Base-by-base conservation (phyloP, 2,113 vertebrate species). In the Pterophyllum scalare region DNA sequence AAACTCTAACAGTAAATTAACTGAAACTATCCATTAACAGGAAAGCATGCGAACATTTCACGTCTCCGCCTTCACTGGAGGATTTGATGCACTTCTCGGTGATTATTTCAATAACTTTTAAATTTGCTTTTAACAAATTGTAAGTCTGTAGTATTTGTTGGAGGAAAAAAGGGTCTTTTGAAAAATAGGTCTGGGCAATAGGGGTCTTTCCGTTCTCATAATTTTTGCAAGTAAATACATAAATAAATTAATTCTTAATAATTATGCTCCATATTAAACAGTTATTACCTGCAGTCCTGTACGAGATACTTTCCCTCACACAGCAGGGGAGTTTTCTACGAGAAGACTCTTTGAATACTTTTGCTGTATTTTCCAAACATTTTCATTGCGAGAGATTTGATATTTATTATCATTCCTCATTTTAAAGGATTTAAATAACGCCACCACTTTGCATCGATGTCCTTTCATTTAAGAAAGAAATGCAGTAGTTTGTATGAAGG, bases 201-300 rank as follows among this genome's bases (percentile, higher is more conserved):
- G 9, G 54, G 20, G 28, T 49, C 33, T 40, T 38, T 57, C 10
- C 13, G 19, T 35, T 38, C 20, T n/a, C 11, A n/a, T 6, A 24
- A 22, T n/a, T 15, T 40, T 0, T 65, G 38, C 20, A 65, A 14
- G n/a, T 15, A 38, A 43, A 0, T 65, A 65, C 2, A 0, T 4
- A 15, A 4, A 70, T 19, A 15, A 4, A 70, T 19, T 24, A 1
- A 43, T 26, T 26, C 38, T 46, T 46, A 70, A 20, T 24, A 46
- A 38, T 13, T 24, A 46, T 2, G 19, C 22, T 2, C 0, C 14
- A 12, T 5, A 49, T 7, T 0, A 35, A 35, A 35, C 35, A 38
- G 35, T 38, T 38, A 38, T 0, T 17, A 17, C 4, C 12, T 0
- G 64, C 40, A 19, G 40, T 49, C 8, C 10, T 43, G 13, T 24